Evolutionary conservation across 2,888 invertebrate genomes (phyloP).

Genomic region (Stenichneumon culpator): DNA sequence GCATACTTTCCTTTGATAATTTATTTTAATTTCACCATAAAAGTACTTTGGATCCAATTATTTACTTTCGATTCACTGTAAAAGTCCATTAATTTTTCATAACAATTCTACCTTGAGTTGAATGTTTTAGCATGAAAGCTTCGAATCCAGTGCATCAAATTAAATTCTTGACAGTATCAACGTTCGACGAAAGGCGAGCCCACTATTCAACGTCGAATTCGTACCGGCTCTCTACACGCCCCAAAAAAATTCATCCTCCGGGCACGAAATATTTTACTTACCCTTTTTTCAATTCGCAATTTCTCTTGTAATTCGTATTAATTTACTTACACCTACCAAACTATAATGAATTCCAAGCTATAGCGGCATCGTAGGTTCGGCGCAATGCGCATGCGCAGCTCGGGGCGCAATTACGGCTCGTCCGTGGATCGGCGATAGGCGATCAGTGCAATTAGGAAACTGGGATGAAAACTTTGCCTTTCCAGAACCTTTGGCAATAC

Average conservation of each 20-base stretch:
- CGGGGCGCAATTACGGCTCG: background rate
- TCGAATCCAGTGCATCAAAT: slow-evolving; percentile 41
- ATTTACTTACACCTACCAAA: background rate
- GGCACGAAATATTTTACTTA: slow-evolving; percentile 24
- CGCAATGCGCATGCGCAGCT: slow-evolving; percentile 10
- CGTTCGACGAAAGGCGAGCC: slow-evolving; percentile 40
- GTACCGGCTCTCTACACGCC: background rate
- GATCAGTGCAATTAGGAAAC: slow-evolving; percentile 47
- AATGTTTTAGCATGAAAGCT: too few species aligned
- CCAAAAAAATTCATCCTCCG: slow-evolving; percentile 14
- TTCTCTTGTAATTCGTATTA: background rate
- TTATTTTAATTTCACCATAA: too few species aligned
- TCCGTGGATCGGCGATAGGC: slow-evolving; percentile 26
- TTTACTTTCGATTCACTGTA: too few species aligned
- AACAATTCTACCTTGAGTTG: too few species aligned
- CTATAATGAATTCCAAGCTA: slow-evolving; percentile 17
- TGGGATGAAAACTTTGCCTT: slow-evolving; percentile 49
- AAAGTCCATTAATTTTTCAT: too few species aligned
- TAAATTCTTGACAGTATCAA: slow-evolving; percentile 44
- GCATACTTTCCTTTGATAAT: too few species aligned
- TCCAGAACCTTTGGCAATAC: slow-evolving; percentile 38
- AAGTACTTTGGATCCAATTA: too few species aligned
- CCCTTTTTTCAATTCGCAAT: slow-evolving; percentile 2
- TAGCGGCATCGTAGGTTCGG: slow-evolving; percentile 5
- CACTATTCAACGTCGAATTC: too few species aligned